Percentiles rank a stretch among this genome's conserved stretches.
phyloP scores from a whole-genome alignment of 2,888 invertebrate genomes.

The Drosophila pseudotakahashii region DNA sequence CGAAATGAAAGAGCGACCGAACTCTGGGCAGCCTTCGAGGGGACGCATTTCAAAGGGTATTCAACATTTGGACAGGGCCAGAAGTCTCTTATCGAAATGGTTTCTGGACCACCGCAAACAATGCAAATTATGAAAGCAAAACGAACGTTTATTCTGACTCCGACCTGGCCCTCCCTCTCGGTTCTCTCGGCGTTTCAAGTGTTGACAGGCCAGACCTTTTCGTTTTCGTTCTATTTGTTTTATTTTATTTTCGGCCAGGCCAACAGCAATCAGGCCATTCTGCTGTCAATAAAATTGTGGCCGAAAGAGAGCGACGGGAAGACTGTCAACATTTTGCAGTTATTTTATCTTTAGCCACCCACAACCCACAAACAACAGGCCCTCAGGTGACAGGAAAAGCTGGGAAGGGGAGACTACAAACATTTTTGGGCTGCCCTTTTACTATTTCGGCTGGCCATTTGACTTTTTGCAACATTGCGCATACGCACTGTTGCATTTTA shows the following conservation, averaged over 20 bases:
- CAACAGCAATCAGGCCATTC: conserved; percentile 69
- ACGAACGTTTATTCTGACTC: conserved; percentile 45
- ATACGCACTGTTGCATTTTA: conserved; percentile 76
- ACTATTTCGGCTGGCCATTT: conserved; percentile 43
- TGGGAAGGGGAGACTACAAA: too few relatives aligned
- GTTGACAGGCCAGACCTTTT: conserved; percentile 52
- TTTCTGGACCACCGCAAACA: conserved; percentile 64
- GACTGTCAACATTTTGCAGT: conserved; percentile 75
- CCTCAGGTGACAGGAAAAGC: conserved; percentile 30
- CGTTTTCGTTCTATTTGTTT: background rate
- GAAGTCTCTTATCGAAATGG: conserved; percentile 45
- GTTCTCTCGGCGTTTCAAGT: conserved; percentile 42
- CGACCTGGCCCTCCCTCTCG: background rate
- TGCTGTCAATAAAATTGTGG: conserved; percentile 70
- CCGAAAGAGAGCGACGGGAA: background rate
- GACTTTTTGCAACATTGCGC: conserved; percentile 72
- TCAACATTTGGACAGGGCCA: conserved; percentile 26
- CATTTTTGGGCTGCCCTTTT: conserved; percentile 50
- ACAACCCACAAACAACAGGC: conserved; percentile 7
- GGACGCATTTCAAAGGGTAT: conserved; percentile 24
- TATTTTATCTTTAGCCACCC: conserved; percentile 63
- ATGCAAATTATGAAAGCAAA: conserved; percentile 76
- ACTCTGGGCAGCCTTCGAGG: too few relatives aligned
- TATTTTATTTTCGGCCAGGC: conserved; percentile 38
- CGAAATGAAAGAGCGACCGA: conserved; percentile 12